Percentiles rank a stretch among this genome's conserved stretches.
Conservation (phyloP, 2,797 vertebrate genomes). For the Psittacula echo region DNA sequence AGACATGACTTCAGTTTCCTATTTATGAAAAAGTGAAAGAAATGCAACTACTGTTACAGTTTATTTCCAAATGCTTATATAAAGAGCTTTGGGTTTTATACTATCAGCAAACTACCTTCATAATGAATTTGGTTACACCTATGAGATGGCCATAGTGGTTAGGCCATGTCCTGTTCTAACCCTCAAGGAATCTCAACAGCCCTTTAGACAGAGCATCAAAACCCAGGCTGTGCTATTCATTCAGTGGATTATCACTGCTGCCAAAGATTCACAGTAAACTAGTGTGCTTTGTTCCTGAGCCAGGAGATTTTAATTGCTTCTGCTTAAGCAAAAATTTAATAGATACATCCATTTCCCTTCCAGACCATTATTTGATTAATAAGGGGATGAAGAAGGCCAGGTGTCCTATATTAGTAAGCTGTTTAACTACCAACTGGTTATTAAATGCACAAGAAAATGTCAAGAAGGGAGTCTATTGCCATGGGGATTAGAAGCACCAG, state of each 20-base stretch:
- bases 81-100: background rate
- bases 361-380: background rate
- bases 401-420: background rate
- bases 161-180: background rate
- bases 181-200: background rate
- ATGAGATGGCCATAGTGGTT: background rate
- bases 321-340: background rate
- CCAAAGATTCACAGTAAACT: background rate
- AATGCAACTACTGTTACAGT: background rate
- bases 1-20: background rate
- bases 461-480: background rate
- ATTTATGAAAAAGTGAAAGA: background rate
- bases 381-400: background rate
- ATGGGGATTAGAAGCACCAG: background rate
- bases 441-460: background rate
- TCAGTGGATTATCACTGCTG: background rate
- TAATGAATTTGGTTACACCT: background rate
- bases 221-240: background rate
- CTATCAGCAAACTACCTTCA: background rate
- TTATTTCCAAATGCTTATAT: background rate
- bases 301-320: constrained; percentile 26
- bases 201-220: background rate
- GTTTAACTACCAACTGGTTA: background rate
- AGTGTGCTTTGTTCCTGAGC: background rate
- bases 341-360: background rate